These are phyloP conservation scores for Menidia menidia DNA, from an alignment of 2,797 vertebrate genomes.

Conservation along the genomic window DNA sequence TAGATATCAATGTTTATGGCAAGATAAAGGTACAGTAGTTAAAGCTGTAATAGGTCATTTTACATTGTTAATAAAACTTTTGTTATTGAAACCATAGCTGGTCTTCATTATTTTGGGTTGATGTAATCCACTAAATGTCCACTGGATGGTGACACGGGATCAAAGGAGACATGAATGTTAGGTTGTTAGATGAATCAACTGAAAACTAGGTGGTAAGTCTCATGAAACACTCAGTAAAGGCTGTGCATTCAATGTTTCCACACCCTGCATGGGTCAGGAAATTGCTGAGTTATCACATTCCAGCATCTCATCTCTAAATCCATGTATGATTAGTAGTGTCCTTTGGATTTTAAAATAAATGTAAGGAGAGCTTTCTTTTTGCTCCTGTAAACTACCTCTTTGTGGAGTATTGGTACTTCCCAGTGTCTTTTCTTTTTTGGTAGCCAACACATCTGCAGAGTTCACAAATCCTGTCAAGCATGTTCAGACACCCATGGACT, in stretches of 20 bases:
- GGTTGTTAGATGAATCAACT: not conserved
- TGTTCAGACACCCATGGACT: constrained; percentile 17
- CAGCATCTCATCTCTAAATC: too few species aligned
- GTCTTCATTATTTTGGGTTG: constrained; percentile 10
- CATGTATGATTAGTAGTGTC: too few species aligned
- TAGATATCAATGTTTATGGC: constrained; percentile 87
- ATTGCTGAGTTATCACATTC: too few species aligned
- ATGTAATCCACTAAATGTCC: constrained; percentile 30
- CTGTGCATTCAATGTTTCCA: not conserved
- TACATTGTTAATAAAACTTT: constrained; percentile 88
- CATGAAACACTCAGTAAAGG: not conserved
- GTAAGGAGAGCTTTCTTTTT: not conserved
- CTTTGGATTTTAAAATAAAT: not conserved
- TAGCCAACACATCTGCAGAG: constrained; percentile 9
- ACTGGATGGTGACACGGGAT: constrained; percentile 59
- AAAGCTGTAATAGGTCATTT: constrained; percentile 83
- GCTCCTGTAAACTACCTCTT: not conserved
- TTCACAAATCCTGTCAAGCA: constrained; percentile 26
- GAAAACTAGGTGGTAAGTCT: not conserved
- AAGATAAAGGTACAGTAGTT: constrained; percentile 87
- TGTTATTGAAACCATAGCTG: constrained; percentile 75
- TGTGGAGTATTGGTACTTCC: too few species aligned
- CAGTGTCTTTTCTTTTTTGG: too few species aligned
- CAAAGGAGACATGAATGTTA: not conserved
- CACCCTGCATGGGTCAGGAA: too few species aligned